A percentile compares a stretch with the other conserved stretches of the same genome.
These are phyloP conservation scores for Heteropelma amictum DNA, from an alignment of 2,888 invertebrate species.

Conservation along the genomic window DNA sequence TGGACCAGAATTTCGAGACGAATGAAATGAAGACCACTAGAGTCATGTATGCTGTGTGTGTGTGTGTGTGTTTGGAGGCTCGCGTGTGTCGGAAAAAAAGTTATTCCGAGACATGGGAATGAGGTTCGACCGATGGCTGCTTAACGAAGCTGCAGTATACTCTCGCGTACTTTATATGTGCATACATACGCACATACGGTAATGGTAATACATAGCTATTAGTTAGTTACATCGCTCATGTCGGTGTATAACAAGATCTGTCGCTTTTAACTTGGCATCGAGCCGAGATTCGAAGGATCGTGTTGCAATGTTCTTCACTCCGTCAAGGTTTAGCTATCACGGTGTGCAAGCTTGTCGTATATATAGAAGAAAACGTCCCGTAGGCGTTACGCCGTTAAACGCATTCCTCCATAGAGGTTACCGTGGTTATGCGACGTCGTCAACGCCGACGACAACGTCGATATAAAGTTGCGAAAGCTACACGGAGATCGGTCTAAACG, in stretches of 20 bases:
- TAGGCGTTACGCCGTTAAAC: conserved; percentile 77
- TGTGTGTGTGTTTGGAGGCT: too few relatives aligned
- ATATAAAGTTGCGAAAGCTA: conserved; percentile 53
- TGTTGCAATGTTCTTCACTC: conserved; percentile 75
- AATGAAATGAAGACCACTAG: conserved; percentile 24
- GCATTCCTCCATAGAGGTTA: conserved; percentile 77
- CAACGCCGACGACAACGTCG: conserved; percentile 40
- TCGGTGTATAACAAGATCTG: conserved; percentile 51
- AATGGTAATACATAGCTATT: conserved; percentile 33
- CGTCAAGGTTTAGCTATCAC: conserved; percentile 72
- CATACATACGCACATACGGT: not conserved
- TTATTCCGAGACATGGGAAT: conserved; percentile 13
- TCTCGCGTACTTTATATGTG: not conserved
- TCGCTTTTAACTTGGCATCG: conserved; percentile 71
- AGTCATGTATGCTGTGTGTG: too few relatives aligned
- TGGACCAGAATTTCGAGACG: too few relatives aligned
- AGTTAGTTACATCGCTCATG: conserved; percentile 47
- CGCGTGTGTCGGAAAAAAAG: not conserved
- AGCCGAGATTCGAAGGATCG: conserved; percentile 76
- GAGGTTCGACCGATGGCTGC: conserved; percentile 14
- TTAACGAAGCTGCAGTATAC: conserved; percentile 9
- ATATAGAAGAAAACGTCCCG: conserved; percentile 76
- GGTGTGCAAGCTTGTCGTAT: conserved; percentile 62
- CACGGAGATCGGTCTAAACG: conserved; percentile 40
- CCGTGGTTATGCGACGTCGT: conserved; percentile 66